phyloP scores from a whole-genome alignment of 2,113 vertebrate genomes.

The Puma concolor region DNA sequence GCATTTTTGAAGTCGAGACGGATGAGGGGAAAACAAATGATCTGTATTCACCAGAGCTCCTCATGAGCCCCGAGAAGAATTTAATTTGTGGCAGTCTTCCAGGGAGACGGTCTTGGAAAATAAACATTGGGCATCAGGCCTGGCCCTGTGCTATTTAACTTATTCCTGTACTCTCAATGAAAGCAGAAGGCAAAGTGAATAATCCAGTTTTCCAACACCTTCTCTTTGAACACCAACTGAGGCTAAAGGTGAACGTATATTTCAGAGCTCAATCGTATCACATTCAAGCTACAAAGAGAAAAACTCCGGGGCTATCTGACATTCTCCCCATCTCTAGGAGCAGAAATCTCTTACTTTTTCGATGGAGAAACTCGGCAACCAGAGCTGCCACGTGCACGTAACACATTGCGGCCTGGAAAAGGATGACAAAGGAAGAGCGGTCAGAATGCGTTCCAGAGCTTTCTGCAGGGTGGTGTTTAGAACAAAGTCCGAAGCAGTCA shows the following conservation, averaged over 20 bases:
- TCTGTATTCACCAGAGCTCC: constrained; percentile 30
- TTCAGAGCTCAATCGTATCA: constrained; percentile 35
- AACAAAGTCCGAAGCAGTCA: constrained; percentile 68
- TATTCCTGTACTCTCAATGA: constrained; percentile 28
- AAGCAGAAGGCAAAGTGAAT: constrained; percentile 60
- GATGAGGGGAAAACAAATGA: background rate
- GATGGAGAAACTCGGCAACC: constrained; percentile 96
- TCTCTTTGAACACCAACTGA: constrained; percentile 26
- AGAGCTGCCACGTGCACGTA: constrained; percentile 95
- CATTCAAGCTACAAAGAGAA: constrained; percentile 5
- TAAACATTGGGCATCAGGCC: constrained; percentile 56
- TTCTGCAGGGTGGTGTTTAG: background rate
- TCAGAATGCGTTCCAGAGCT: background rate
- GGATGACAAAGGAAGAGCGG: constrained; percentile 64
- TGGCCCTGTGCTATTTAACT: constrained; percentile 45
- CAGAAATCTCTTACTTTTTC: constrained; percentile 93
- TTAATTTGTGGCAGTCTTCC: constrained; percentile 60
- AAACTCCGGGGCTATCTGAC: background rate
- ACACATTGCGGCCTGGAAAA: constrained; percentile 96
- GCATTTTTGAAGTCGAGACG: background rate
- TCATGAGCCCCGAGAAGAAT: constrained; percentile 60
- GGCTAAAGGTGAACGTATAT: constrained; percentile 26
- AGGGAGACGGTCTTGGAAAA: constrained; percentile 61
- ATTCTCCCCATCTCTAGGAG: background rate
- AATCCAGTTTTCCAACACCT: constrained; percentile 17